Evolutionary conservation across 1,140 invertebrate genomes (phyloP), one percentile per base, ranked within the genome.

Genomic region (Eubasilissa regina): DNA sequence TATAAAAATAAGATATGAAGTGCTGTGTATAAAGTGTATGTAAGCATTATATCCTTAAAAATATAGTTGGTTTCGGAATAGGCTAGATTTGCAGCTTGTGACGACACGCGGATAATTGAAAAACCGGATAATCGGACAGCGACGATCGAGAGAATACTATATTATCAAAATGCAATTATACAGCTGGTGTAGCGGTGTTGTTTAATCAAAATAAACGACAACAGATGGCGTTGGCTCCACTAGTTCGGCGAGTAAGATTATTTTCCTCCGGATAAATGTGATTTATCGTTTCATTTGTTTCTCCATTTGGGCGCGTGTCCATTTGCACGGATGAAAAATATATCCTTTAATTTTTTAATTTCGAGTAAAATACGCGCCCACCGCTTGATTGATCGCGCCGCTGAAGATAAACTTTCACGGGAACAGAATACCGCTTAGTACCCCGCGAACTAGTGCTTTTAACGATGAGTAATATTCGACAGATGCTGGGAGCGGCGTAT

Each of bases 171-270:
- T 72, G 68, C 68, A 72, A 72, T 72, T 55, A 74, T 58, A 55
- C 15, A n/a, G 19, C 25, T 10, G n/a, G n/a, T n/a, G 35, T 64
- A 64, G 60, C 35, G 19, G 60, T 21, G 70, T 44, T 74, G 53
- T n/a, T 74, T 74, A 74, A 74, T 74, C 53, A 74, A 55, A 74
- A 74, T 74, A 74, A 74, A 74, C 51, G 70, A 56, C 70, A 56
- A 56, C 70, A 74, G 70, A 74, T 74, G 70, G 70, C 43, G 70
- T 19, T 47, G 25, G 17, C 7, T 45, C 68, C n/a, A 53, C 25
- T 35, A 35, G 1, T 19, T 21, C 15, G 25, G 70, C 35, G 35
- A 25, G 60, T 13, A 55, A 55, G 70, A 74, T 56, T 56, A 56
- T 74, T 58, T 74, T 74, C n/a, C 53, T 44, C 53, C 21, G 51